Evolutionary conservation across 2,113 vertebrate species (phyloP), one percentile per base, ranked within the genome.

Genomic region (Nibea albiflora): DNA sequence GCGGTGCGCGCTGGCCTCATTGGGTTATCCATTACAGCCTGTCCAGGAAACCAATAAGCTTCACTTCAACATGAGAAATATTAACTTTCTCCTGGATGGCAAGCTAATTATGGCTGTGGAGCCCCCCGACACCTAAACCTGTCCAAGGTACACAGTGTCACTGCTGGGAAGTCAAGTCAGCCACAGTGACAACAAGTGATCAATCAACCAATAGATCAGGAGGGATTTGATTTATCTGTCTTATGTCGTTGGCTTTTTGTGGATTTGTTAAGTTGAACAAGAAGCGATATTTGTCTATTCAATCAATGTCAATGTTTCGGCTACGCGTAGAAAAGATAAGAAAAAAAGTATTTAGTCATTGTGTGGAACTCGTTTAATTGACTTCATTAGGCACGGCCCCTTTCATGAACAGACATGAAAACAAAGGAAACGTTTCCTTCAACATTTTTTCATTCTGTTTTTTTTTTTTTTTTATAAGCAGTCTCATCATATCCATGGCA

Each of bases 21-120:
- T 70, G 86, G 81, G 88, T 93, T 91, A 90, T 93, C 92, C 86
- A 94, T 94, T 94, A 92, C 84, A 90, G 76, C 72, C 87, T 90
- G 92, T 93, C 92, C 82, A 90, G 87, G 89, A 94, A 93, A 92
- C 89, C 86, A 91, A 94, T 92, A 93, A 87, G 80, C 80, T 81
- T 86, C 78, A 82, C 88, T 88, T 90, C 87, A 89, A 69, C 90
- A 85, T 87, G 90, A 92, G 87, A 92, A 93, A 93, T 90, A 92
- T 93, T 90, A 92, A 93, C 92, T 87, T 90, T 88, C 69, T 78
- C 69, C 70, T 81, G 71, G 80, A 90, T 90, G 81, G 88, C 69
- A 76, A 88, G 89, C 91, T 93, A 91, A 93, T 94, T 93, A 93
- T 84, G 76, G 78, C 67, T 10, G 71, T 53, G 44, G 42, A 72